phyloP scores from a whole-genome alignment of 2,888 invertebrate genomes.

The Drosophila engyochracea region DNA sequence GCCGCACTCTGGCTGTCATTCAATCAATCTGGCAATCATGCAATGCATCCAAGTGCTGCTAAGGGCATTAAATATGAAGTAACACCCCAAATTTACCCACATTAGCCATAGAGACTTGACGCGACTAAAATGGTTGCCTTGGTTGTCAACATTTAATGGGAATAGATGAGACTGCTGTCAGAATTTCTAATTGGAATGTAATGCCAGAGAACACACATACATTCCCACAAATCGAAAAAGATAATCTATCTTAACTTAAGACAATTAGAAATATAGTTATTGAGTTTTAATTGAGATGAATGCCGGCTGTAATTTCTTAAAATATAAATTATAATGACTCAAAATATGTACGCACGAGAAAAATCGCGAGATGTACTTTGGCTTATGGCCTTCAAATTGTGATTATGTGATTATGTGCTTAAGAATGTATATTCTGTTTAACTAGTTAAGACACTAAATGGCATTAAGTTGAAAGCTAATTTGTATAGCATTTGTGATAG shows the following conservation, averaged over 20 bases:
- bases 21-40: conserved; percentile 71
- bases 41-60: conserved; percentile 45
- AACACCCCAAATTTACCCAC: conserved; percentile 18
- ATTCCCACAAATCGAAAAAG: background rate
- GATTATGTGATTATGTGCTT: background rate
- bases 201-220: background rate
- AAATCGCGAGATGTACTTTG: conserved; percentile 4
- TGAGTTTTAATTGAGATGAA: conserved; percentile 40
- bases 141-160: conserved; percentile 62
- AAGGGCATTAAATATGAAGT: conserved; percentile 49
- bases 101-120: conserved; percentile 11
- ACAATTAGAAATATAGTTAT: conserved; percentile 29
- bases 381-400: conserved; percentile 1
- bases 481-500: background rate
- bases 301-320: conserved; percentile 16
- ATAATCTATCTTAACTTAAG: conserved; percentile 27
- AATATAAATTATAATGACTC: conserved; percentile 34
- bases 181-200: conserved; percentile 56
- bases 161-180: conserved; percentile 60
- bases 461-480: conserved; percentile 9
- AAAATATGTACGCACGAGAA: background rate
- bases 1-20: conserved; percentile 63
- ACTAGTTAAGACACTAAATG: conserved; percentile 21
- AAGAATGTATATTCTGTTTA: conserved; percentile 4
- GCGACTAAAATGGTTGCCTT: conserved; percentile 11